Conservation (phyloP, 2,113 vertebrate species). For the Fregetta grallaria region DNA sequence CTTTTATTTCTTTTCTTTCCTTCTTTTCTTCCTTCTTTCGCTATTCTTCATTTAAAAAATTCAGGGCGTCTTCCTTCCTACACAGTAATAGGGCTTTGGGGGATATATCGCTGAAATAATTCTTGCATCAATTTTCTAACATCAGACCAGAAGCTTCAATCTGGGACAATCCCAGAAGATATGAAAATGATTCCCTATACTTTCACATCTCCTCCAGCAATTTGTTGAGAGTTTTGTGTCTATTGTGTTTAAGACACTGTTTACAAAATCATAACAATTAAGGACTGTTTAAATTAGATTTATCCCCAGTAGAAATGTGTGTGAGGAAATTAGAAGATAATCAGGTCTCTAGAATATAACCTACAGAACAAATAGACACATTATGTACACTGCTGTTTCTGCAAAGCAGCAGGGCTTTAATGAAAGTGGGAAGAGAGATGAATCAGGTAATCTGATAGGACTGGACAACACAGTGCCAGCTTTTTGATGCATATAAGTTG, state of each 20-base stretch:
- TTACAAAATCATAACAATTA: conserved; percentile 59
- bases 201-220: conserved; percentile 40
- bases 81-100: conserved; percentile 13
- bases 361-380: neutral
- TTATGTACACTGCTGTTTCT: neutral
- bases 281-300: conserved; percentile 47
- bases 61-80: neutral
- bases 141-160: conserved; percentile 30
- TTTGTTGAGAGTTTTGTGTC: conserved; percentile 38
- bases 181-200: conserved; percentile 14
- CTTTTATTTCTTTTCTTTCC: too few relatives aligned
- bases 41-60: neutral
- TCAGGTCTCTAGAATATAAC: neutral
- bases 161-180: conserved; percentile 29
- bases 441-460: neutral
- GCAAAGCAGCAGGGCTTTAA: neutral
- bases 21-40: neutral
- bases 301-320: conserved; percentile 27
- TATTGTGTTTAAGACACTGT: conserved; percentile 48
- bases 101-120: conserved; percentile 1
- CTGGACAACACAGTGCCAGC: neutral
- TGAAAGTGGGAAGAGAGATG: neutral
- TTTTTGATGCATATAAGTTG: rapidly evolving
- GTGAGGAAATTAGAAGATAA: conserved; percentile 22
- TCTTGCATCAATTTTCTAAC: conserved; percentile 31